Conservation (phyloP, 1,140 invertebrate genomes). For the Zaprionus kolodkinae region DNA sequence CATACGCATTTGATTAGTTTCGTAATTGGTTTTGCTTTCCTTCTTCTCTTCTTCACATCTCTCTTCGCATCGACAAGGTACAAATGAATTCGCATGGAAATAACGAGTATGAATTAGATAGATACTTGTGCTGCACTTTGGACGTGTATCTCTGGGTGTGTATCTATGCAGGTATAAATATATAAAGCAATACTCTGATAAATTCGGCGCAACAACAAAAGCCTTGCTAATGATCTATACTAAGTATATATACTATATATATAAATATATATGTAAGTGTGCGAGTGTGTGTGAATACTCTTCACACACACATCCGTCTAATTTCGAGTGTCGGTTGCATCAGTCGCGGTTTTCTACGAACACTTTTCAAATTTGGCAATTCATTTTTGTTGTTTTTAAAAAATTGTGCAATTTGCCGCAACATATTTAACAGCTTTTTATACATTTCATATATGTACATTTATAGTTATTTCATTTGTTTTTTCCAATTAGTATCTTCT, state of each 20-base stretch:
- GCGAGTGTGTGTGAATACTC: not conserved
- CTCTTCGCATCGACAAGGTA: slow-evolving; percentile 28
- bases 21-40: slow-evolving; percentile 8
- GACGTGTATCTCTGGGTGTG: slow-evolving; percentile 3
- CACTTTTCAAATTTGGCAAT: slow-evolving; percentile 49
- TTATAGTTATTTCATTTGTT: slow-evolving; percentile 2
- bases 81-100: slow-evolving; percentile 37
- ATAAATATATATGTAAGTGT: slow-evolving; percentile 6
- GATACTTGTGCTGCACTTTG: slow-evolving; percentile 23
- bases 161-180: not conserved
- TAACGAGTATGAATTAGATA: slow-evolving; percentile 23
- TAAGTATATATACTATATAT: not conserved
- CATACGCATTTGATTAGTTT: slow-evolving; percentile 37
- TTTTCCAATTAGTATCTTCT: slow-evolving; percentile 1
- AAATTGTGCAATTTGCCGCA: slow-evolving; percentile 24
- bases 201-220: slow-evolving; percentile 13
- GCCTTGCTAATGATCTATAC: not conserved
- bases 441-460: slow-evolving; percentile 12
- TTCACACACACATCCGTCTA: slow-evolving; percentile 16
- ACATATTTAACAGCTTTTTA: slow-evolving; percentile 20
- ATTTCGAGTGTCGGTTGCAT: slow-evolving; percentile 46
- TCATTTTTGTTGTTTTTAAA: slow-evolving; percentile 6
- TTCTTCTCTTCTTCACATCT: not conserved
- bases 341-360: slow-evolving; percentile 47
- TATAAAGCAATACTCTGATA: slow-evolving; percentile 5